Evolutionary conservation across 1,140 invertebrate genomes (phyloP).

Genomic region (Tetragnatha versicolor): DNA sequence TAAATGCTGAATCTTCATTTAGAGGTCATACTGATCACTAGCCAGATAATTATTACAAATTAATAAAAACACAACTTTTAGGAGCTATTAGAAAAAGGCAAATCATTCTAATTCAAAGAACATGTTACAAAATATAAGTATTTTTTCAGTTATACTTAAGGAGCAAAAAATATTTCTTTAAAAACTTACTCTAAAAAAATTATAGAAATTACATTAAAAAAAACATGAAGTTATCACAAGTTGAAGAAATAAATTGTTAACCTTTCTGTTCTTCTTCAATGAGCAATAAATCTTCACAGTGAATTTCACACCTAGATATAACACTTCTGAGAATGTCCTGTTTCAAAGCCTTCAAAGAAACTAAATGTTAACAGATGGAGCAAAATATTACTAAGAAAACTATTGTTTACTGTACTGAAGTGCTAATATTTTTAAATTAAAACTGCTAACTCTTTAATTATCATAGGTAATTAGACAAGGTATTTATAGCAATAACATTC

Average conservation of each 20-base stretch:
- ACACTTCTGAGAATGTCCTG: conserved; percentile 81
- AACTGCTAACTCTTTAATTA: too few relatives aligned
- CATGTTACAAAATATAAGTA: background rate
- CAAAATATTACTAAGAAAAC: too few relatives aligned
- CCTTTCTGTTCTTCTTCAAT: conserved; percentile 78
- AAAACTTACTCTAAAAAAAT: background rate
- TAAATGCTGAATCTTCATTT: too few relatives aligned
- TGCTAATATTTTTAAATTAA: too few relatives aligned
- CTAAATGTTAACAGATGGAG: conserved; percentile 33
- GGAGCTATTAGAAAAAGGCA: background rate
- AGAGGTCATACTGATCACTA: too few relatives aligned
- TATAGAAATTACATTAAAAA: background rate
- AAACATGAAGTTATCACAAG: conserved; percentile 64
- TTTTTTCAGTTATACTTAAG: background rate
- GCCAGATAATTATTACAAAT: background rate
- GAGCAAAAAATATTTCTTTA: background rate
- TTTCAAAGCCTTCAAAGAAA: conserved; percentile 71
- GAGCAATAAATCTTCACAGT: conserved; percentile 77
- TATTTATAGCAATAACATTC: too few relatives aligned
- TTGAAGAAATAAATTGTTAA: conserved; percentile 60
- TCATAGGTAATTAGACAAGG: too few relatives aligned
- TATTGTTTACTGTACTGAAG: too few relatives aligned
- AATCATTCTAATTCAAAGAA: background rate
- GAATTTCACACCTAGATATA: conserved; percentile 79
- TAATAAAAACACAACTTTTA: background rate